Evolutionary conservation across 2,113 vertebrate species (phyloP).

Genomic region (Uria aalge): DNA sequence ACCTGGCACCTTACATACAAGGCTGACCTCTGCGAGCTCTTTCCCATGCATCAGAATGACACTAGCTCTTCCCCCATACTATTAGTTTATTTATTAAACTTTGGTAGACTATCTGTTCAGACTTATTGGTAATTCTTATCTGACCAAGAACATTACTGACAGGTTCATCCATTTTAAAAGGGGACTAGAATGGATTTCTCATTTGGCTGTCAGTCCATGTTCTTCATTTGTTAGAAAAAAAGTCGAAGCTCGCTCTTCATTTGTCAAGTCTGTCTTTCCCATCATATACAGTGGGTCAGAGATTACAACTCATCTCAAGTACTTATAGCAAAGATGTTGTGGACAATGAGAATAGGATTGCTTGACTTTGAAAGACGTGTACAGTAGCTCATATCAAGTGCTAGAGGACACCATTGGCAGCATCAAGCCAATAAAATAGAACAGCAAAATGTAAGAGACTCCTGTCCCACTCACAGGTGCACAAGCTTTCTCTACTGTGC

Average conservation of each 20-base stretch:
- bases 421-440: not conserved
- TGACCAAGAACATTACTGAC: constrained; percentile 50
- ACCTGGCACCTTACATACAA: not conserved
- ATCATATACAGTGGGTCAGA: constrained; percentile 12
- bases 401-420: not conserved
- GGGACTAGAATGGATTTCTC: constrained; percentile 50
- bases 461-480: not conserved
- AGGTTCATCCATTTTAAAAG: constrained; percentile 59
- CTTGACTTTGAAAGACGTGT: not conserved
- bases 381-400: not conserved
- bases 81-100: constrained; percentile 48
- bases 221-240: constrained; percentile 57
- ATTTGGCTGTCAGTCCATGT: constrained; percentile 46
- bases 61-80: not conserved
- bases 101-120: constrained; percentile 24
- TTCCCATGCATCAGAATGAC: not conserved
- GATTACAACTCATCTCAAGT: constrained; percentile 36
- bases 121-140: constrained; percentile 44
- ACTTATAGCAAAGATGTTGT: constrained; percentile 15
- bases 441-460: not conserved
- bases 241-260: constrained; percentile 34
- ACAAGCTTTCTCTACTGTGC: not conserved
- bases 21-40: not conserved
- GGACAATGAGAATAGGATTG: not conserved
- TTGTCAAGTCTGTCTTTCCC: constrained; percentile 55